Base-by-base conservation (phyloP, 2,113 vertebrate genomes). In the Cygnus atratus region DNA sequence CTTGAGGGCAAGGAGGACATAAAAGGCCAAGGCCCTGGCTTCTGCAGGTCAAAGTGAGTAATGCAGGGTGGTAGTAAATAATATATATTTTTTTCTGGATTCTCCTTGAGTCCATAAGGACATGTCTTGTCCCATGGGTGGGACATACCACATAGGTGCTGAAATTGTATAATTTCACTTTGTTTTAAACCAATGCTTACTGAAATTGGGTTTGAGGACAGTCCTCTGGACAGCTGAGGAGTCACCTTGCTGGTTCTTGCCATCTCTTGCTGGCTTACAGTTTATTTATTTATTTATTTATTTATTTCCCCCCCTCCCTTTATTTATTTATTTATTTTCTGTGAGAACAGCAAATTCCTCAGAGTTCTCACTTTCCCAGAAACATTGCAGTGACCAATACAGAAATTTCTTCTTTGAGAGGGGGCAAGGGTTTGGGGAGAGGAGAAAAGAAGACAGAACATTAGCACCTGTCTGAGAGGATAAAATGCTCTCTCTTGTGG, bases 91-190 rank as follows among this genome's bases (percentile, higher is more conserved):
- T 65, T 54, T 35, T 10, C 46, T 39, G 18, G 9, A 26, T 58
- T 79, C 35, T 62, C 1, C 3, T 16, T 37, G 28, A 31, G 6
- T 35, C 13, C 48, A 5, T 65, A 50, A 50, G 18, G 10, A 28
- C 33, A 9, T 35, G 11, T 28, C 21, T 50, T 67, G 16, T 52
- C 6, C 9, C 21, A 50, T 50, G 48, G 48, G 21, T 50, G 20
- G 21, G 48, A 24, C 11, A 11, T 4, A 55, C 3, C 16, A 37
- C 3, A 11, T 1, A 0, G 5, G 22, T 67, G 6, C 11, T 2
- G 82, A 62, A 79, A 67, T 4, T 35, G 3, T 39, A 5, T 13
- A 3, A 43, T 71, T 75, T 63, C 14, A 33, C 65, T 63, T 14
- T 9, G 86, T 55, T 72, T 44, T 44, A 43, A 86, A 84, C 22